phyloP scores from a whole-genome alignment of 2,888 invertebrate genomes.

The Stenoptilia bipunctidactyla region DNA sequence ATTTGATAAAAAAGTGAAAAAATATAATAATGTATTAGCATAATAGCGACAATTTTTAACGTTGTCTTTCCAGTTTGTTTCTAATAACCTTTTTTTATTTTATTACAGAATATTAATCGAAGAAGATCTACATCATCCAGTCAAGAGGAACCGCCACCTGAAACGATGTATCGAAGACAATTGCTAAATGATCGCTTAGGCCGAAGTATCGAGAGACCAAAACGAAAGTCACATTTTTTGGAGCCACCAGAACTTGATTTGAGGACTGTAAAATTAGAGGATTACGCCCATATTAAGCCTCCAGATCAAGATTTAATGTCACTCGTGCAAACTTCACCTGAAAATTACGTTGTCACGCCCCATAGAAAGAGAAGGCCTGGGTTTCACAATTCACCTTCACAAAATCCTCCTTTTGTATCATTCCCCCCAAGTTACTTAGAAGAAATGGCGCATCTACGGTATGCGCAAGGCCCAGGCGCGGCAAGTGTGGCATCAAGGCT shows the following conservation, averaged over 20 bases:
- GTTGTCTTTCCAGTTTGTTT: background rate
- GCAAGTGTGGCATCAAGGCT: conserved; percentile 70
- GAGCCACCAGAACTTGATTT: conserved; percentile 79
- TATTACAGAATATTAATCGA: conserved; percentile 45
- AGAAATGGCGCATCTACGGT: conserved; percentile 75
- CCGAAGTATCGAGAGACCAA: conserved; percentile 72
- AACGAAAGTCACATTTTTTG: conserved; percentile 74
- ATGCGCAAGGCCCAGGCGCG: conserved; percentile 72
- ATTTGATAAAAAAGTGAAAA: background rate
- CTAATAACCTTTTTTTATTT: conserved; percentile 1
- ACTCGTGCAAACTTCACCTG: conserved; percentile 79
- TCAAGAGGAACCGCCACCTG: conserved; percentile 62
- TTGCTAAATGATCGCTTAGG: conserved; percentile 73
- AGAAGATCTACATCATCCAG: conserved; percentile 65
- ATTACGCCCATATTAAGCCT: conserved; percentile 75
- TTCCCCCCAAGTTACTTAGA: conserved; percentile 83
- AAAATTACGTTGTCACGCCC: conserved; percentile 89
- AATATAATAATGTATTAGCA: no score
- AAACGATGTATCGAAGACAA: conserved; percentile 72
- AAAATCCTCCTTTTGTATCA: conserved; percentile 89
- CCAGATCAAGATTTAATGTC: conserved; percentile 79
- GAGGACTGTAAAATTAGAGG: conserved; percentile 75
- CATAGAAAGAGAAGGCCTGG: conserved; percentile 89
- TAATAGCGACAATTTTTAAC: background rate
- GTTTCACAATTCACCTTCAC: conserved; percentile 88